These are phyloP conservation scores for Gibbula magus DNA, from an alignment of 2,888 invertebrate species.

Conservation along the genomic window DNA sequence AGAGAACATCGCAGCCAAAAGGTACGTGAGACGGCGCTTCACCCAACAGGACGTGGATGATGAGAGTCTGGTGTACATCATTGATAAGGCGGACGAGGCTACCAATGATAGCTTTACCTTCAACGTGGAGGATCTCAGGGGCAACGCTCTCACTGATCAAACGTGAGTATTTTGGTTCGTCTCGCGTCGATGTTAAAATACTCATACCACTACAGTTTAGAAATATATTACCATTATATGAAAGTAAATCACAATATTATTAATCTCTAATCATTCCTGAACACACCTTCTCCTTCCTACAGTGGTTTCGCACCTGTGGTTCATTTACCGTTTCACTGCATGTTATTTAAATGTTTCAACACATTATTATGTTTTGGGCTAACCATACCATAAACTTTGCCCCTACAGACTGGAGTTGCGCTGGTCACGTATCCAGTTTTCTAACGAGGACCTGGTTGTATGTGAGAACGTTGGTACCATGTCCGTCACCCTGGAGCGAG, in stretches of 20 bases:
- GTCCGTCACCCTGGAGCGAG: slow-evolving; percentile 58
- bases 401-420: slow-evolving; percentile 58
- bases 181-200: neutral
- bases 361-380: neutral
- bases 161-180: slow-evolving; percentile 48
- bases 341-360: no score
- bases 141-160: slow-evolving; percentile 67
- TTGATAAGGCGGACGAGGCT: slow-evolving; percentile 58
- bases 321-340: no score
- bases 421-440: slow-evolving; percentile 68
- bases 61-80: slow-evolving; percentile 64
- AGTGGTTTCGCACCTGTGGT: no score
- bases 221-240: neutral
- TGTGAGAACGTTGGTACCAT: slow-evolving; percentile 73
- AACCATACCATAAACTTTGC: no score
- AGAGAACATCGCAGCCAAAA: slow-evolving; percentile 68
- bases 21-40: slow-evolving; percentile 67
- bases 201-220: no score
- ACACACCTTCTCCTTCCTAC: no score
- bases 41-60: slow-evolving; percentile 73
- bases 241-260: neutral
- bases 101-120: slow-evolving; percentile 71
- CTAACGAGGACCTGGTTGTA: slow-evolving; percentile 63
- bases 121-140: slow-evolving; percentile 66
- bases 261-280: neutral